Percentiles rank a stretch among this genome's conserved stretches.
Conservation (phyloP, 2,113 vertebrate species). For the Pluvialis apricaria region DNA sequence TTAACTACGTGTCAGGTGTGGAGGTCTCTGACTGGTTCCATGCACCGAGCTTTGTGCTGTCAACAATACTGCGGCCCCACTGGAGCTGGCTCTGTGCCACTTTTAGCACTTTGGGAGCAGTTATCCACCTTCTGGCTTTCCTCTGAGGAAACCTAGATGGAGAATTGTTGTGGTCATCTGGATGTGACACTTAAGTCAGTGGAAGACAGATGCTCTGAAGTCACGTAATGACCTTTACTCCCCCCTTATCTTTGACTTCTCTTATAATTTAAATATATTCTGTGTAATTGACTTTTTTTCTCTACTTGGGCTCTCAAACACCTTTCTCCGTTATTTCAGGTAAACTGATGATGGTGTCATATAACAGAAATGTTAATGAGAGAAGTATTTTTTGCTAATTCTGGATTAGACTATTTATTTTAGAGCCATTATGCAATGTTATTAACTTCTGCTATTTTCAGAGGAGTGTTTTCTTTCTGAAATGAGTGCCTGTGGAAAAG, state of each 20-base stretch:
- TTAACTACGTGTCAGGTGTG: not conserved
- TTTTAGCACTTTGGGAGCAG: not conserved
- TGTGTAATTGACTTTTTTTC: not conserved
- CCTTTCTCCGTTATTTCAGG: not conserved
- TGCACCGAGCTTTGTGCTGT: fast-evolving
- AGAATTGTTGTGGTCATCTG: not conserved
- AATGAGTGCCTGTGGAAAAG: not conserved
- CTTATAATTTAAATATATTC: not conserved
- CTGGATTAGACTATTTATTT: not conserved
- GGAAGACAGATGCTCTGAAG: not conserved
- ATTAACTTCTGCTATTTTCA: not conserved
- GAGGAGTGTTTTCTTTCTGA: not conserved
- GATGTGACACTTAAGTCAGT: not conserved
- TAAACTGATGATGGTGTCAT: not conserved
- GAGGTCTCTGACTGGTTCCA: not conserved
- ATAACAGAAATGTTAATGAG: not conserved
- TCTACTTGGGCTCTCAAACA: not conserved
- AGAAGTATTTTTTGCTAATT: not conserved
- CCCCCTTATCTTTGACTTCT: not conserved
- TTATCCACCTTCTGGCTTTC: not conserved
- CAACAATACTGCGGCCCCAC: not conserved
- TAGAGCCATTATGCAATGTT: not conserved
- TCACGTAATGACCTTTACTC: not conserved
- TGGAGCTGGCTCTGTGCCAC: not conserved
- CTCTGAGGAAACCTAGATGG: not conserved